A percentile compares a stretch with the other conserved stretches of the same genome.
Evolutionary conservation across 2,797 vertebrate species (phyloP).

Genomic region (Chrysocyon brachyurus): DNA sequence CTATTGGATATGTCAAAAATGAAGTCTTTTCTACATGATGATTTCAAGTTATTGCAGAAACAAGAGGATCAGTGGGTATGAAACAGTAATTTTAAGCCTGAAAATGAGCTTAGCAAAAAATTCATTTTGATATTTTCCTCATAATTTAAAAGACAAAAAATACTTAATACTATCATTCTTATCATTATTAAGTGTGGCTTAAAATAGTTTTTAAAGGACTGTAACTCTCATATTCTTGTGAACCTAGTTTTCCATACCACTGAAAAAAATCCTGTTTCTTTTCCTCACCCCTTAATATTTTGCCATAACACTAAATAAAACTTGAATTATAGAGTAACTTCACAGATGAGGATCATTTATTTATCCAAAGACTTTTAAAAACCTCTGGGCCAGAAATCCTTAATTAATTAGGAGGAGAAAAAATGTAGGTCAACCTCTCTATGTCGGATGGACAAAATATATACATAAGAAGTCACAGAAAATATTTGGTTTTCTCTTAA

Average conservation of each 20-base stretch:
- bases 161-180: background rate
- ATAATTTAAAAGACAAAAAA: slow-evolving; percentile 7
- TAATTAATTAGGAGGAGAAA: slow-evolving; percentile 33
- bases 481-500: background rate
- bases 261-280: background rate
- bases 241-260: background rate
- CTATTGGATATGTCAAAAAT: background rate
- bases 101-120: background rate
- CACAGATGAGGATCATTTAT: background rate
- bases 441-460: background rate
- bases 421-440: background rate
- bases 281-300: background rate
- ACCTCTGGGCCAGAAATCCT: background rate
- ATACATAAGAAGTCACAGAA: background rate
- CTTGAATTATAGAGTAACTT: background rate
- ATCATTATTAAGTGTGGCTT: background rate
- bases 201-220: background rate
- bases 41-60: background rate
- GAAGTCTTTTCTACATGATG: background rate
- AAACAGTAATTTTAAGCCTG: background rate
- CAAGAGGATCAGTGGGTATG: background rate
- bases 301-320: background rate
- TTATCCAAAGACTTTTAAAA: background rate
- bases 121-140: background rate
- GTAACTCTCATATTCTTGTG: background rate